Conservation (phyloP, 1,140 invertebrate species). For the Hyphantria cunea region DNA sequence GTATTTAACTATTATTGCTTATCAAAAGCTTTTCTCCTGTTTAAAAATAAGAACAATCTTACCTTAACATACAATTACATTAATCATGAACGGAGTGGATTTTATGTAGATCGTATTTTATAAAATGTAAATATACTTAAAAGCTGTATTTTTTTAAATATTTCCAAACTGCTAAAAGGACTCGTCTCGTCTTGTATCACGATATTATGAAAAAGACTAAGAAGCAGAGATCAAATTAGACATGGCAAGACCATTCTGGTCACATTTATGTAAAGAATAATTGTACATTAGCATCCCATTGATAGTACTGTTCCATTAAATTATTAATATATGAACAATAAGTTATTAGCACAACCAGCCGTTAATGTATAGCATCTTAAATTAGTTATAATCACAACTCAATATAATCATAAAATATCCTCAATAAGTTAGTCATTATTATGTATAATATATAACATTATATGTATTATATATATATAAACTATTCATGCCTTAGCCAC, state of each 20-base stretch:
- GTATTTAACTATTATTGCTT: slow-evolving; percentile 46
- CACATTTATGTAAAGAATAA: slow-evolving; percentile 54
- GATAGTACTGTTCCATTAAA: slow-evolving; percentile 61
- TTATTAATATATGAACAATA: slow-evolving; percentile 25
- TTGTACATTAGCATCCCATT: slow-evolving; percentile 74
- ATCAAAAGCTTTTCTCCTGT: slow-evolving; percentile 37
- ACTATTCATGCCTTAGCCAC: too few species aligned
- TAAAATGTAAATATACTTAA: slow-evolving; percentile 43
- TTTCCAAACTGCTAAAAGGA: slow-evolving; percentile 49
- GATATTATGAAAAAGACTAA: slow-evolving; percentile 59
- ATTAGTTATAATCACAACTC: slow-evolving; percentile 43
- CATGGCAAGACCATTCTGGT: slow-evolving; percentile 67
- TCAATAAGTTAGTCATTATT: slow-evolving; percentile 16
- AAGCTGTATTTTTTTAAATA: slow-evolving; percentile 31
- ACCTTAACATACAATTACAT: slow-evolving; percentile 42
- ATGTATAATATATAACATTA: neutral
- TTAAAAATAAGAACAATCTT: slow-evolving; percentile 45
- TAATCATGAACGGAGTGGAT: slow-evolving; percentile 39
- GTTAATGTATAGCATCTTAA: slow-evolving; percentile 41
- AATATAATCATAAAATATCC: slow-evolving; percentile 10
- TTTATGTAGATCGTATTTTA: slow-evolving; percentile 38
- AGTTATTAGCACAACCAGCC: slow-evolving; percentile 47
- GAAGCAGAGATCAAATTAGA: slow-evolving; percentile 75
- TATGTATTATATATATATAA: too few species aligned
- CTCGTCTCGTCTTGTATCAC: slow-evolving; percentile 38